Evolutionary conservation across 2,113 vertebrate genomes (phyloP).

Genomic region (Ammodytes marinus): DNA sequence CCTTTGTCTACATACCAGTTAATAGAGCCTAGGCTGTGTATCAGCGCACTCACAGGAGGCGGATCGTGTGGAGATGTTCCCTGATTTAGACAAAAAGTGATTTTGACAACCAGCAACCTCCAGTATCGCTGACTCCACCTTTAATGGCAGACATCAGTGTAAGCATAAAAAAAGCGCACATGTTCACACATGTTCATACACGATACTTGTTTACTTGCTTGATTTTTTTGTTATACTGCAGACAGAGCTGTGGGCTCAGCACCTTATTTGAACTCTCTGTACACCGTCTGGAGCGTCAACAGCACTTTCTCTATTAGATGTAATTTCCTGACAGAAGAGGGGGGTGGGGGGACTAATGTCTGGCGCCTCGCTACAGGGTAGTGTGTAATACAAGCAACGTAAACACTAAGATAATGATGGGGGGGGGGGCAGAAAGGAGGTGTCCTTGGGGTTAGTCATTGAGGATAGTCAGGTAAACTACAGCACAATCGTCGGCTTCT

Average conservation of each 20-base stretch:
- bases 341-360: constrained; percentile 5
- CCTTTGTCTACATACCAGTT: no score
- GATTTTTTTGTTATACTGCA: constrained; percentile 9
- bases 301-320: constrained; percentile 75
- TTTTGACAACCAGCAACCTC: no score
- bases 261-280: constrained; percentile 23
- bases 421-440: constrained; percentile 17
- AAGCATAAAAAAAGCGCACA: neutral
- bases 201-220: constrained; percentile 41
- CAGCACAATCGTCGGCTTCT: neutral
- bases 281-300: constrained; percentile 53
- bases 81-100: no score
- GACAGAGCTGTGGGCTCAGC: constrained; percentile 15
- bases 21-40: no score
- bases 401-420: constrained; percentile 4
- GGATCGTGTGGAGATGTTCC: no score
- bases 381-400: constrained; percentile 44
- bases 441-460: no score
- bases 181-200: constrained; percentile 3
- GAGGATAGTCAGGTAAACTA: constrained; percentile 46
- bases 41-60: no score
- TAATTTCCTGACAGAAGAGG: constrained; percentile 67
- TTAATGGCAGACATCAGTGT: neutral
- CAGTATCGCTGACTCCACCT: no score
- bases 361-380: constrained; percentile 28